These are phyloP conservation scores for Zaprionus davidi DNA, from an alignment of 1,140 invertebrate genomes.

Conservation along the genomic window DNA sequence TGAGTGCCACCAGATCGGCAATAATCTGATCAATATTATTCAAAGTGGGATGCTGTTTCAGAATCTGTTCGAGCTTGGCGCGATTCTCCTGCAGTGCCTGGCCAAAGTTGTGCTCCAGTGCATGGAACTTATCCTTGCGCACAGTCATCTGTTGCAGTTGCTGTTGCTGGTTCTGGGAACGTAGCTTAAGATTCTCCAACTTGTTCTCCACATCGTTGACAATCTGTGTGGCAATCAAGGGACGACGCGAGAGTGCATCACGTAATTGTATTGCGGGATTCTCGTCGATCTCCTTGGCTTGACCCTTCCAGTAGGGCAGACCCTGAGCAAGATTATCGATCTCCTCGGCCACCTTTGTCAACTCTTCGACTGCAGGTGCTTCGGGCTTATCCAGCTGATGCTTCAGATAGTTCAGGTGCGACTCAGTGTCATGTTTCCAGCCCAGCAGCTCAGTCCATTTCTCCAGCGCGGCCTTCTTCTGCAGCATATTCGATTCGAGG, in stretches of 20 bases:
- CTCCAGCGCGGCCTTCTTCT: constrained; percentile 90
- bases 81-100: constrained; percentile 87
- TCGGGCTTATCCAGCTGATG: constrained; percentile 90
- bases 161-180: constrained; percentile 88
- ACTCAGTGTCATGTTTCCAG: constrained; percentile 92
- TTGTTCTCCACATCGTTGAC: constrained; percentile 90
- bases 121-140: constrained; percentile 89
- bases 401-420: constrained; percentile 91
- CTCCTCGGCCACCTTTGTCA: constrained; percentile 88
- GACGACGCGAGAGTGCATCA: constrained; percentile 88
- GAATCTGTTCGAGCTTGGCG: constrained; percentile 86
- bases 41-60: constrained; percentile 74
- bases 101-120: constrained; percentile 87
- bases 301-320: constrained; percentile 88
- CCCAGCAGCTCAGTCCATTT: constrained; percentile 93
- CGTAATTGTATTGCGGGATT: constrained; percentile 88
- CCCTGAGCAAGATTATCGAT: constrained; percentile 88
- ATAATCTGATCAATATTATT: constrained; percentile 84
- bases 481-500: constrained; percentile 89
- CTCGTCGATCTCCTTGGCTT: constrained; percentile 88
- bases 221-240: constrained; percentile 88
- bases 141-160: constrained; percentile 88
- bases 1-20: constrained; percentile 78
- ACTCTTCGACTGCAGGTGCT: constrained; percentile 88
- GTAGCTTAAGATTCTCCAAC: constrained; percentile 87